phyloP scores from a whole-genome alignment of 1,140 invertebrate species.

The Cyrtorhinus lividipennis region DNA sequence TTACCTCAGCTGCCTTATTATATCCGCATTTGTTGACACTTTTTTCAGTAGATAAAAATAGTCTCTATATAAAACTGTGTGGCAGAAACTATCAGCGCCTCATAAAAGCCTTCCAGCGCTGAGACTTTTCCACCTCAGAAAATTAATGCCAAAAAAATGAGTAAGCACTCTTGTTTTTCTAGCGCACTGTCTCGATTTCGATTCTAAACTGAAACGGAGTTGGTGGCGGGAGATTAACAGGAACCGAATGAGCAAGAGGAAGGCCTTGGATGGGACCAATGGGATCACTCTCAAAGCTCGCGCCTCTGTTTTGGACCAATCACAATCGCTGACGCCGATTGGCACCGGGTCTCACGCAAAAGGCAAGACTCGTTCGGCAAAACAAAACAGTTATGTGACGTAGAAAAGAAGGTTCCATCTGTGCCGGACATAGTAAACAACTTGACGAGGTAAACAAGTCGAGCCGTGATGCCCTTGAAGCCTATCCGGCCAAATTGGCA shows the following conservation, averaged over 20 bases:
- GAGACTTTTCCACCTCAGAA: neutral
- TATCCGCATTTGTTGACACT: no score
- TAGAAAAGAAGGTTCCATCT: no score
- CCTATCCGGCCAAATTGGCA: no score
- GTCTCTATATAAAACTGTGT: no score
- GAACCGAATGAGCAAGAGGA: neutral
- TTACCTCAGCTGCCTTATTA: no score
- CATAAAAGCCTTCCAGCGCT: no score
- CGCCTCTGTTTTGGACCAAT: neutral
- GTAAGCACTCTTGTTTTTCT: neutral
- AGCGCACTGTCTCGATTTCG: neutral
- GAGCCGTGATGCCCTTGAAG: no score
- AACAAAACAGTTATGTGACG: neutral
- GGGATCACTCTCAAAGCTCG: neutral
- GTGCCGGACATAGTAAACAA: no score
- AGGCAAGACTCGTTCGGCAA: neutral
- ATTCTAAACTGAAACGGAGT: neutral
- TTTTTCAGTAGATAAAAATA: no score
- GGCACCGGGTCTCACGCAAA: no score
- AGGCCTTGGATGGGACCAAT: neutral
- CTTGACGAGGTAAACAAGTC: no score
- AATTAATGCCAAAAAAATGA: neutral
- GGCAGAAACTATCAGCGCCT: no score
- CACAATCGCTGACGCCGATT: neutral
- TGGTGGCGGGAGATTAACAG: neutral